Evolutionary conservation across 1,140 invertebrate genomes (phyloP), one percentile per base, ranked within the genome.

Genomic region (Zaprionus inermis): DNA sequence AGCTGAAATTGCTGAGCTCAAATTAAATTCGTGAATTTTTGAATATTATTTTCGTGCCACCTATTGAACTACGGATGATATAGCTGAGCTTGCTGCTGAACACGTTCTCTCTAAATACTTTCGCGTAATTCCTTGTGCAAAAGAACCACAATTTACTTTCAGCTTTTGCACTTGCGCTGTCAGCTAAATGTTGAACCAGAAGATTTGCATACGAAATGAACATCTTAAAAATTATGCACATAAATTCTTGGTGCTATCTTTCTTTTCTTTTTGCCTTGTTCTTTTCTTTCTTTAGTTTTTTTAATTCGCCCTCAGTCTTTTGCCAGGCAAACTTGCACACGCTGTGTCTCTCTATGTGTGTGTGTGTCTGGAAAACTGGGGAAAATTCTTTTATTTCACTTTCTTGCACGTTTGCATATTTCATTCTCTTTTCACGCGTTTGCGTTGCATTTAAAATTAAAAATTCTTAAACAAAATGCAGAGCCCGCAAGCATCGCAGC

Each of bases 131-230:
- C 38, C 7, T 6, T 16, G n/a, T 44, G 38, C 1, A 20, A 59
- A 3, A 51, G n/a, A 44, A 16, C 2, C n/a, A 9, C 41, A 54
- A 41, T 32, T 20, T 63, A 65, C 49, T 38, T 49, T 52, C 54
- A 49, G 49, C 51, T 67, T 28, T 44, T 18, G 9, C 11, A 32
- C 14, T 9, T 32, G 51, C 51, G 12, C 11, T 34, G 36, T 69
- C 52, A 34, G 34, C 34, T 59, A 75, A 76, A 49, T 74, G 65
- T 76, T 65, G 49, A 38, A 54, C 65, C 67, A 76, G 46, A 71
- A 64, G 84, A 88, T 88, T 88, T 89, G 65, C 84, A 88, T 89
- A 84, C 65, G 64, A 90, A 88, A 89, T 89, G 84, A 89, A 78
- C 78, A 88, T 52, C 78, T 78, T 60, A 66, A 83, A 73, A 80